Conservation (phyloP, 37 sponge, comb jelly and placozoan genomes). For the Haliclona indistincta region DNA sequence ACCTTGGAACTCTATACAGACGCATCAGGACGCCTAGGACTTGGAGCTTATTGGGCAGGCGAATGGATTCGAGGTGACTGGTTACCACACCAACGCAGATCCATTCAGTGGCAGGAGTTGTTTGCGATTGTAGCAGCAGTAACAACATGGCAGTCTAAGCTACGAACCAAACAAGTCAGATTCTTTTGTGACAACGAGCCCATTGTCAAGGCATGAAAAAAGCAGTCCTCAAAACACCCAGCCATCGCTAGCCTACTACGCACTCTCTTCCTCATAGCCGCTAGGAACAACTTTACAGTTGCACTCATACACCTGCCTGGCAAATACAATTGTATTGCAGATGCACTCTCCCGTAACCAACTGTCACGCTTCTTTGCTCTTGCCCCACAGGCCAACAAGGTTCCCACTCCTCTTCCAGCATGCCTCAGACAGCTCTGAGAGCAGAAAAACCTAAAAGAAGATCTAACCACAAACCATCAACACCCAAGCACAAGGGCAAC, state of each 20-base stretch:
- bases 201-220: conserved; percentile 23
- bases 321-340: conserved; percentile 30
- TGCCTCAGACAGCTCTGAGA: not conserved
- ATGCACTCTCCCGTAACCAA: conserved; percentile 39
- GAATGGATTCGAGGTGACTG: conserved; percentile 35
- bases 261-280: not conserved
- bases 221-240: conserved; percentile 21
- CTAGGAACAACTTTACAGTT: conserved; percentile 3
- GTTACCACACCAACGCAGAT: conserved; percentile 7
- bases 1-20: conserved; percentile 34
- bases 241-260: conserved; percentile 25
- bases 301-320: conserved; percentile 21
- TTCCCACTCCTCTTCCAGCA: conserved; percentile 16
- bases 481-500: not conserved
- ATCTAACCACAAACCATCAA: not conserved
- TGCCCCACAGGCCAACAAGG: conserved; percentile 25
- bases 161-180: not conserved
- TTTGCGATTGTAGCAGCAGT: conserved; percentile 38
- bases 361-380: conserved; percentile 18
- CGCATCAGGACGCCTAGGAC: conserved; percentile 41
- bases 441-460: no score
- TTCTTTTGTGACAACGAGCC: conserved; percentile 47
- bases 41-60: conserved; percentile 24
- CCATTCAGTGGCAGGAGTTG: conserved; percentile 44
- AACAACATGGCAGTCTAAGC: conserved; percentile 15